phyloP scores from a whole-genome alignment of 2,888 invertebrate genomes.

The Argyresthia albistria region DNA sequence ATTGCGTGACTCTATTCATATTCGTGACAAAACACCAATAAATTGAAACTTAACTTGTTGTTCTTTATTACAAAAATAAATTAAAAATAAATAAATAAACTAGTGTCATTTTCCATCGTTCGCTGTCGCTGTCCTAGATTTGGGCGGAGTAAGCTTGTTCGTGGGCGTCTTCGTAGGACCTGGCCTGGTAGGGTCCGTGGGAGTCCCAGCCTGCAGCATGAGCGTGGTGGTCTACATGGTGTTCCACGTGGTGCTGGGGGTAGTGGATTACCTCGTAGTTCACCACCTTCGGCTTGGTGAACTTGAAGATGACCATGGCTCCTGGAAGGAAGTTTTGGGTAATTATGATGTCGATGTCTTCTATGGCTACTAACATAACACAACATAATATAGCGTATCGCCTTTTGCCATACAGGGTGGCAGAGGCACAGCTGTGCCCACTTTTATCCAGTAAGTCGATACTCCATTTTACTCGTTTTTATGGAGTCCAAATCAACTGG shows the following conservation, averaged over 20 bases:
- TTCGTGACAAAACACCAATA: no score
- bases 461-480: no score
- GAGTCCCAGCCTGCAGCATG: slow-evolving; percentile 65
- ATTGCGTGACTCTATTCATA: no score
- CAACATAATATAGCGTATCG: no score
- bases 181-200: slow-evolving; percentile 76
- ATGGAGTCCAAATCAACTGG: no score
- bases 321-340: slow-evolving; percentile 29
- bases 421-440: no score
- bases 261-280: slow-evolving; percentile 92
- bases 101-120: neutral
- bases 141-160: slow-evolving; percentile 74
- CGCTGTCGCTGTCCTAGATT: slow-evolving; percentile 24
- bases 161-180: slow-evolving; percentile 70
- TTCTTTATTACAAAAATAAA: neutral
- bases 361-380: no score
- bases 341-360: no score
- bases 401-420: no score
- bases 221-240: slow-evolving; percentile 74
- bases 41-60: no score
- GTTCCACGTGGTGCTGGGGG: slow-evolving; percentile 80
- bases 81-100: neutral
- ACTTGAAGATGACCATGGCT: slow-evolving; percentile 88
- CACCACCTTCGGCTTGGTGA: slow-evolving; percentile 89
- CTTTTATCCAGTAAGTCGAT: no score